Conservation (phyloP, 2,888 invertebrate genomes). For the Agrotis puta region DNA sequence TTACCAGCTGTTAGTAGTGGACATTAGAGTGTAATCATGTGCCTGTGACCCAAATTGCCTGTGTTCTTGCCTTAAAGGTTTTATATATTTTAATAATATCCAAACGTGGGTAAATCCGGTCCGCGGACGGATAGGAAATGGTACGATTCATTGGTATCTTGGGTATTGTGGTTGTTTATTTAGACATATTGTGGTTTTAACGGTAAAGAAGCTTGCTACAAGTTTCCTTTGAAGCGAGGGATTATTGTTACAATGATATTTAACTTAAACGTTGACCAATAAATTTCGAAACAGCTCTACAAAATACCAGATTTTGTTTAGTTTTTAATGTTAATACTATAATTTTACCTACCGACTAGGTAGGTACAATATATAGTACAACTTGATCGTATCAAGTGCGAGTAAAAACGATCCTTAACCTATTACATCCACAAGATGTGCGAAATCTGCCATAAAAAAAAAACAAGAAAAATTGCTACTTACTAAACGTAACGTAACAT, state of each 20-base stretch:
- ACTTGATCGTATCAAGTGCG: too few species aligned
- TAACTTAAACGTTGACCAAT: neutral
- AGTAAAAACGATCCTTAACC: neutral
- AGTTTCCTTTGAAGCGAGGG: neutral
- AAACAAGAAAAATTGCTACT: too few species aligned
- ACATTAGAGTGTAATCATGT: neutral
- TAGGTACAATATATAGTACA: too few species aligned
- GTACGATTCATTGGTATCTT: slow-evolving; percentile 17
- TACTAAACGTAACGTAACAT: too few species aligned
- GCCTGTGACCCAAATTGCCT: neutral
- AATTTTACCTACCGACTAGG: too few species aligned
- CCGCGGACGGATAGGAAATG: neutral
- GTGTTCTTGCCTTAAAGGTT: neutral
- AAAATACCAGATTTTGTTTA: too few species aligned
- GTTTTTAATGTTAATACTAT: neutral
- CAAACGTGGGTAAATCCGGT: slow-evolving; percentile 21
- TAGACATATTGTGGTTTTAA: neutral
- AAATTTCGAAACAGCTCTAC: too few species aligned
- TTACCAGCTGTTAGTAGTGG: slow-evolving; percentile 2
- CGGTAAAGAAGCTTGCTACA: neutral
- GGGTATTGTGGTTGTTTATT: slow-evolving; percentile 15
- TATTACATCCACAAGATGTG: neutral
- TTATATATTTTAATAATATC: slow-evolving; percentile 2
- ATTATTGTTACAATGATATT: neutral
- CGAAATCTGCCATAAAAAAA: too few species aligned